A percentile compares a stretch with the other conserved stretches of the same genome.
These are phyloP conservation scores for Pitta sordida DNA, from an alignment of 2,113 vertebrate genomes.

Conservation along the genomic window DNA sequence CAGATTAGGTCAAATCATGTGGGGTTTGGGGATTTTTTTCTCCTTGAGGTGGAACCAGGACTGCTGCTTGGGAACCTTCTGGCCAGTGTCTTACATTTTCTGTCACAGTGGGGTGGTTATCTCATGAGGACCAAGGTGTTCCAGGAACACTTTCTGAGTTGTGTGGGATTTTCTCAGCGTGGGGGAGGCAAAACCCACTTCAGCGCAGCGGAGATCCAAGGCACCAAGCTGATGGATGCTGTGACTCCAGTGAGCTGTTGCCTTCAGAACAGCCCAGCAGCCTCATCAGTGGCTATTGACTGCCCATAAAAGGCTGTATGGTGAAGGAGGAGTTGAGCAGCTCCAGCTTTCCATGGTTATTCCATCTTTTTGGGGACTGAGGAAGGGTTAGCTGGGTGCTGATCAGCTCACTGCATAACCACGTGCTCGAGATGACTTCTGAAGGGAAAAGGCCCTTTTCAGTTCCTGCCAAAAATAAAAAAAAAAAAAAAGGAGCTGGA, in stretches of 20 bases:
- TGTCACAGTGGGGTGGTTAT: not conserved
- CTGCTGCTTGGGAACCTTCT: not conserved
- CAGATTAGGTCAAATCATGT: not conserved
- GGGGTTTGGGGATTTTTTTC: not conserved
- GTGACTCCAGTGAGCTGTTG: not conserved
- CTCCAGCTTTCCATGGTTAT: not conserved
- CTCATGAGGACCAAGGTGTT: not conserved
- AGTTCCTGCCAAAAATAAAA: not conserved
- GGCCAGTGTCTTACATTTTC: not conserved
- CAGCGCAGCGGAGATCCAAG: not conserved
- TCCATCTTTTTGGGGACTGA: fast-evolving
- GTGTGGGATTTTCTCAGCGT: not conserved
- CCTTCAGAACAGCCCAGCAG: not conserved
- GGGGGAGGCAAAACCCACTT: not conserved
- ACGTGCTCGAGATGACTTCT: not conserved
- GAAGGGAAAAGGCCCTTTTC: not conserved
- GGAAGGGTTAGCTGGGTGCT: not conserved
- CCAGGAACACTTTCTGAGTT: not conserved
- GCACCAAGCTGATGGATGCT: not conserved
- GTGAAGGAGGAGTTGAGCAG: not conserved
- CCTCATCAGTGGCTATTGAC: fast-evolving
- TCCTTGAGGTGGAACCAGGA: not conserved
- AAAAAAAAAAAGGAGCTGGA: not conserved
- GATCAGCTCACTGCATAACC: not conserved
- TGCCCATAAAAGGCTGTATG: not conserved